Evolutionary conservation across 2,113 vertebrate genomes (phyloP).

Genomic region (Pelvicachromis taeniatus): DNA sequence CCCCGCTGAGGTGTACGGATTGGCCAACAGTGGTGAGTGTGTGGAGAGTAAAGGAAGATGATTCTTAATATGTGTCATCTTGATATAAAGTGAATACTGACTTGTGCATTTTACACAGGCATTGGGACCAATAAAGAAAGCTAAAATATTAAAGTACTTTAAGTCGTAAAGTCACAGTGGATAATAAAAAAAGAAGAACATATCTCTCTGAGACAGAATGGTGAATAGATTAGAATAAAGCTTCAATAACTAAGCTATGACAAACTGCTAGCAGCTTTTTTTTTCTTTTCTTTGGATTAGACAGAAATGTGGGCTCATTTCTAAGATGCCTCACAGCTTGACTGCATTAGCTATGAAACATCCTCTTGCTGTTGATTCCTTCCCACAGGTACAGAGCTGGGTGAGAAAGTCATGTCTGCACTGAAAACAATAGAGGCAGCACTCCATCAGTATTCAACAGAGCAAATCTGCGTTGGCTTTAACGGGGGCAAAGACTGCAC

Average conservation of each 20-base stretch:
- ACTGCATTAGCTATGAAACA: background rate
- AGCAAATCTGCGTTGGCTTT: slow-evolving; percentile 87
- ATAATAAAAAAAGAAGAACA: background rate
- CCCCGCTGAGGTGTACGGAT: slow-evolving; percentile 76
- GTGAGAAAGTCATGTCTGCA: slow-evolving; percentile 81
- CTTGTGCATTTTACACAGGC: background rate
- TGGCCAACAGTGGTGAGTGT: slow-evolving; percentile 80
- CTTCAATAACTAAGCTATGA: background rate
- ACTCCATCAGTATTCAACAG: slow-evolving; percentile 78
- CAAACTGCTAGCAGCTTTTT: background rate
- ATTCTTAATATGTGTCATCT: background rate
- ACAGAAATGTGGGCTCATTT: background rate
- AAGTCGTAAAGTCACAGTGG: slow-evolving; percentile 5
- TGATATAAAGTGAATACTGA: slow-evolving; percentile 1
- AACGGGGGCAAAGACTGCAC: slow-evolving; percentile 99
- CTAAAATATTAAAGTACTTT: slow-evolving; percentile 27
- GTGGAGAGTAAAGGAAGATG: background rate
- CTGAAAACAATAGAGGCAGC: slow-evolving; percentile 82
- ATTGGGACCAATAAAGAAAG: slow-evolving; percentile 4
- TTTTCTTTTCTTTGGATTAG: background rate
- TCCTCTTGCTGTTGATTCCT: background rate
- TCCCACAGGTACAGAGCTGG: slow-evolving; percentile 78
- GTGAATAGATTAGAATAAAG: background rate
- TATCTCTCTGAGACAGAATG: background rate
- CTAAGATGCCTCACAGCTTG: background rate